Evolutionary conservation across 2,888 invertebrate species (phyloP), one percentile per base, ranked within the genome.

Genomic region (Parnassius orleans): DNA sequence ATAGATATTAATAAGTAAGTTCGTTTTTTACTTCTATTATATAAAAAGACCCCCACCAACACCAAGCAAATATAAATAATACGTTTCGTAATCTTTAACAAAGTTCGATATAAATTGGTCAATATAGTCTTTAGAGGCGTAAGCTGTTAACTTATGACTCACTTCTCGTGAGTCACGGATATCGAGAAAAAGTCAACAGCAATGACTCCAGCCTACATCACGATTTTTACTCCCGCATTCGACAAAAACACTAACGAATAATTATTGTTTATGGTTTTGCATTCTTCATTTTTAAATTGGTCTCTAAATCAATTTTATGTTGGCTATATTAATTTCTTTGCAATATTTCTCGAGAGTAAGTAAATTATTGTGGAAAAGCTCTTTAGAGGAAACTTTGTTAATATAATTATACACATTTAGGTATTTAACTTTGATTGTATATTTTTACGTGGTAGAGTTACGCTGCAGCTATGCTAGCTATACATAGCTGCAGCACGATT

Each of bases 81-180:
- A 1, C 15, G 46, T 61, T 61, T 46, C 19, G 46, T 63, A 64
- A 63, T 56, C 46, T 53, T 54, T 66, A 41, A 71, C 69, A 67
- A 65, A 68, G 65, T 50, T 55, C 57, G 19, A 19, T 46, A 44
- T 76, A 72, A 74, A 74, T 76, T 73, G 74, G 68, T 71, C 68
- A 69, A 74, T 82, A 86, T 83, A 81, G 80, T 69, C 75, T 76
- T 71, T 72, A 68, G 69, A 63, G 63, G 59, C 59, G 64, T 63
- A 59, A 67, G 61, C 68, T 65, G 61, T 61, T 68, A 63, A 72
- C 60, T 65, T 63, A 61, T 75, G 71, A 78, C 68, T 80, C 72
- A 78, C 68, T 67, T 61, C 14, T 33, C 63, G 68, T 81, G 81
- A 81, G 63, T 81, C 82, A 82, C 67, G 63, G 53, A 67, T 66